Conservation (phyloP, 2,888 invertebrate genomes). For the Lithophane leautieri region DNA sequence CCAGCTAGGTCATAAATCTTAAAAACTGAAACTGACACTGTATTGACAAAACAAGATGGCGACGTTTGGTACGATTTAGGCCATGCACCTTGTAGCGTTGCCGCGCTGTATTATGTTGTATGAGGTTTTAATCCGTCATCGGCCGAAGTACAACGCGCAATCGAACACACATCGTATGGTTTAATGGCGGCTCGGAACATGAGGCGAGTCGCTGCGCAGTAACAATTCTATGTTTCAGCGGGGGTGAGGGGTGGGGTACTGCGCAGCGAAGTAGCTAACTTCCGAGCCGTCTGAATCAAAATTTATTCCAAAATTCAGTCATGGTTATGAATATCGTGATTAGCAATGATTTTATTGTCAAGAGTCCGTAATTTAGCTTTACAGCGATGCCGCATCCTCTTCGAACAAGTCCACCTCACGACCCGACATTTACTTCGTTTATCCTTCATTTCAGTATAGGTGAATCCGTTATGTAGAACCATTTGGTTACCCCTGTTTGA, state of each 20-base stretch:
- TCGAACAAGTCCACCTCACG: constrained; percentile 59
- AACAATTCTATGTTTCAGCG: too few relatives aligned
- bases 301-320: background rate
- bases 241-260: too few relatives aligned
- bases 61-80: too few relatives aligned
- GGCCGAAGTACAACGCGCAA: too few relatives aligned
- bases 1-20: too few relatives aligned
- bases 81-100: background rate
- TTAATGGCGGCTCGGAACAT: too few relatives aligned
- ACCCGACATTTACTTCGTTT: background rate
- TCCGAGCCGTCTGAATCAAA: too few relatives aligned
- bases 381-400: constrained; percentile 36
- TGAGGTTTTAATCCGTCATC: too few relatives aligned
- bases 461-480: constrained; percentile 56
- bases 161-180: too few relatives aligned
- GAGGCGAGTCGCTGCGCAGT: too few relatives aligned
- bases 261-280: too few relatives aligned
- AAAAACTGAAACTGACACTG: background rate
- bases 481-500: constrained; percentile 61
- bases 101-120: too few relatives aligned
- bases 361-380: constrained; percentile 53
- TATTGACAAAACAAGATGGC: background rate
- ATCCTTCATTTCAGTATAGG: constrained; percentile 50
- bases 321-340: background rate
- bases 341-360: background rate